These are phyloP conservation scores for Orthonevra nobilis DNA, from an alignment of 2,888 invertebrate genomes.

Conservation along the genomic window DNA sequence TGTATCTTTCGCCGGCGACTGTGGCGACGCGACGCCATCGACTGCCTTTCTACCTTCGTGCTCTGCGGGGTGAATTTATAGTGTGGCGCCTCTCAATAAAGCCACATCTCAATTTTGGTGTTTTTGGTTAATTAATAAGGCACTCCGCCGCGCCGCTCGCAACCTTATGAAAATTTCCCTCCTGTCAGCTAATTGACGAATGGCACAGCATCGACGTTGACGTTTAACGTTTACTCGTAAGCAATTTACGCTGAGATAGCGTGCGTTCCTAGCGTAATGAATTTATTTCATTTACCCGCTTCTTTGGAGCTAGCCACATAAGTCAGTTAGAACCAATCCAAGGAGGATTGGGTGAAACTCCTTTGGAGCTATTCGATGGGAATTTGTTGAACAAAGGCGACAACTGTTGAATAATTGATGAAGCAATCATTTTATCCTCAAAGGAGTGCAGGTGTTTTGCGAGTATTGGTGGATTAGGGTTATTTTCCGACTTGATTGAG, in stretches of 20 bases:
- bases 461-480: too few relatives aligned
- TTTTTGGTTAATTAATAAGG: constrained; percentile 29
- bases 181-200: constrained; percentile 13
- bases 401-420: constrained; percentile 51
- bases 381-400: constrained; percentile 29
- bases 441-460: constrained; percentile 2
- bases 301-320: too few relatives aligned
- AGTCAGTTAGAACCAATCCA: too few relatives aligned
- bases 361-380: too few relatives aligned
- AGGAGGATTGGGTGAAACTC: too few relatives aligned
- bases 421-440: constrained; percentile 8
- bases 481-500: too few relatives aligned
- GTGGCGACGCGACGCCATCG: neutral
- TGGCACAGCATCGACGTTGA: constrained; percentile 9
- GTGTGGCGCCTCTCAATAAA: neutral
- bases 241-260: neutral
- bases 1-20: neutral
- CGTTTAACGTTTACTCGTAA: neutral
- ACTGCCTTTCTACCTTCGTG: too few relatives aligned
- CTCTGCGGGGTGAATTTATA: neutral
- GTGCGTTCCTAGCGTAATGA: too few relatives aligned
- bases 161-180: constrained; percentile 14
- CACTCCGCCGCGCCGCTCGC: neutral
- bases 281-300: too few relatives aligned
- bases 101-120: constrained; percentile 1